Evolutionary conservation across 2,888 invertebrate species (phyloP).

Genomic region (Lochmaea capreae): DNA sequence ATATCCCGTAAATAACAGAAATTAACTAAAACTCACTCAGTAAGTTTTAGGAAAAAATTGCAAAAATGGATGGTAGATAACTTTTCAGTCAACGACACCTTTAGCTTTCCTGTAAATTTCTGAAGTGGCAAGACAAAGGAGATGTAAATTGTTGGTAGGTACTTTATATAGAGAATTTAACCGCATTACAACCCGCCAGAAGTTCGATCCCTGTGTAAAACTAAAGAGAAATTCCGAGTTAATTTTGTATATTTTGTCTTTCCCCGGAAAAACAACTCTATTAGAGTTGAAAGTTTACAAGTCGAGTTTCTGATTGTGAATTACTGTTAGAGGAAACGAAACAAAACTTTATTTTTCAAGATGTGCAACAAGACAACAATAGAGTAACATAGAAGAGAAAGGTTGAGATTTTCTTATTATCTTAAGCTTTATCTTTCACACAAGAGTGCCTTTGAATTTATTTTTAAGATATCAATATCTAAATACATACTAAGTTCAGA

Average conservation of each 20-base stretch:
- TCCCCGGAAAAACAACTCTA: conserved; percentile 40
- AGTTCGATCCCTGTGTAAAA: conserved; percentile 38
- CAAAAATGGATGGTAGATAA: too few relatives aligned
- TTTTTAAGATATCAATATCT: too few relatives aligned
- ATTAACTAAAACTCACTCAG: too few relatives aligned
- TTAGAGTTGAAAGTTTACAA: conserved; percentile 24
- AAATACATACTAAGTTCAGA: too few relatives aligned
- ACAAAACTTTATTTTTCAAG: conserved; percentile 17
- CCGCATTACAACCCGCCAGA: conserved; percentile 36
- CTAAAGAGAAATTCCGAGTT: conserved; percentile 41
- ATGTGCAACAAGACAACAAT: conserved; percentile 5
- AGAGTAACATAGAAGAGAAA: background rate
- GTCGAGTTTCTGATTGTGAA: conserved; percentile 11
- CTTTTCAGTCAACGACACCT: conserved; percentile 34
- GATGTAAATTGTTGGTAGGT: conserved; percentile 49
- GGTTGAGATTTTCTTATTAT: background rate
- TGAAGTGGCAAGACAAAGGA: conserved; percentile 51
- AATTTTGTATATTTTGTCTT: conserved; percentile 48
- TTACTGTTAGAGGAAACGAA: conserved; percentile 7
- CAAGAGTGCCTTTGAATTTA: background rate
- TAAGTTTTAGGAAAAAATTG: too few relatives aligned
- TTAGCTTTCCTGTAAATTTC: conserved; percentile 50
- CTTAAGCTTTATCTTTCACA: background rate
- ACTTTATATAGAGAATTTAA: conserved; percentile 53
- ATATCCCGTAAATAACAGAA: too few relatives aligned